phyloP scores from a whole-genome alignment of 2,888 invertebrate species.

The Odontothrips loti region DNA sequence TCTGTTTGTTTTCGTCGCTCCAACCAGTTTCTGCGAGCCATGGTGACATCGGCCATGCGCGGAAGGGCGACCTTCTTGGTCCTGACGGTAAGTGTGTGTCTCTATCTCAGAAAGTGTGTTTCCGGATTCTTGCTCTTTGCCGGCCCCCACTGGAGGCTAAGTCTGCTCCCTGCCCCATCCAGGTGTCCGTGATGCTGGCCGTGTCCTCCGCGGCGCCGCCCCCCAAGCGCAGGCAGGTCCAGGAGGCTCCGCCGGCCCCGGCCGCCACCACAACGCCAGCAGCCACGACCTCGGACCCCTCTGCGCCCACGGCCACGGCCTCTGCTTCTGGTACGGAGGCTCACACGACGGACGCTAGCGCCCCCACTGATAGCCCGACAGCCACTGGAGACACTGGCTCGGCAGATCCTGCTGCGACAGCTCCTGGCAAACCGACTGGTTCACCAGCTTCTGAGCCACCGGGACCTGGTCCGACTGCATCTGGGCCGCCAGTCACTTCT shows the following conservation, averaged over 20 bases:
- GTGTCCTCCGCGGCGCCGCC: not conserved
- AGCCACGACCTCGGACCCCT: no score
- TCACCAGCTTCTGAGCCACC: no score
- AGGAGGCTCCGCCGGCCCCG: not conserved
- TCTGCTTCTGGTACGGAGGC: not conserved
- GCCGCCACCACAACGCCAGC: no score
- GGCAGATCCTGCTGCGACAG: no score
- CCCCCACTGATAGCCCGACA: not conserved
- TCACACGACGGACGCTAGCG: not conserved
- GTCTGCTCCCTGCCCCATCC: not conserved
- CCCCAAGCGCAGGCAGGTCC: not conserved
- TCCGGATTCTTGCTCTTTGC: not conserved
- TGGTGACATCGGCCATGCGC: not conserved
- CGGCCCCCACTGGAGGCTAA: not conserved
- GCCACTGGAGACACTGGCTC: no score
- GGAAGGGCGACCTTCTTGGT: not conserved
- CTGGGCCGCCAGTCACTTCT: no score
- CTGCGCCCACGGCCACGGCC: no score
- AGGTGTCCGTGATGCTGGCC: not conserved
- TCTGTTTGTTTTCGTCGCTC: no score
- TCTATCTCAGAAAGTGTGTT: not conserved
- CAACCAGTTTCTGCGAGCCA: no score
- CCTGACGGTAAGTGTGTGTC: not conserved
- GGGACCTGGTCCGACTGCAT: no score
- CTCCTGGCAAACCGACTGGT: no score